These are phyloP conservation scores for Marisa cornuarietis DNA, from an alignment of 1,140 invertebrate genomes.

Conservation along the genomic window DNA sequence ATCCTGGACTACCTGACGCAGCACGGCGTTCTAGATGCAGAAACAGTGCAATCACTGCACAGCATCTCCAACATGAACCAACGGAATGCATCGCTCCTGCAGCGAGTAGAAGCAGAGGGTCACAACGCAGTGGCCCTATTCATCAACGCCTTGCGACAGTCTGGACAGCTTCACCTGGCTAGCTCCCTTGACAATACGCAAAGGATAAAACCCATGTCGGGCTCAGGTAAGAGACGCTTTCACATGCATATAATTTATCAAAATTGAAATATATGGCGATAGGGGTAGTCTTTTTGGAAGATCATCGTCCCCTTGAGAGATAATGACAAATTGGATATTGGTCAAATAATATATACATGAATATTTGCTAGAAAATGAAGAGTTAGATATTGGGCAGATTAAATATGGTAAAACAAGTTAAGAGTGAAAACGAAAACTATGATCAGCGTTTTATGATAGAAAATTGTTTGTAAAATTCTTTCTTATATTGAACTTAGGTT, in stretches of 20 bases:
- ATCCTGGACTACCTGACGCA: slow-evolving; percentile 61
- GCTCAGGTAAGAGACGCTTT: slow-evolving; percentile 43
- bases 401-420: no score
- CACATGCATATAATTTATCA: neutral
- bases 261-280: no score
- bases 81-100: slow-evolving; percentile 53
- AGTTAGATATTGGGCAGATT: no score
- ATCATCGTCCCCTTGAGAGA: no score
- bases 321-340: no score
- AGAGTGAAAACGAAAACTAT: no score
- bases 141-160: slow-evolving; percentile 62
- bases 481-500: no score
- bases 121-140: slow-evolving; percentile 55
- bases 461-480: no score
- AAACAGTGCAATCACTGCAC: slow-evolving; percentile 39
- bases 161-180: slow-evolving; percentile 60
- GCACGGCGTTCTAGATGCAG: slow-evolving; percentile 56
- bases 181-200: slow-evolving; percentile 54
- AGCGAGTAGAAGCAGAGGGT: slow-evolving; percentile 51
- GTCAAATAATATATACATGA: no score
- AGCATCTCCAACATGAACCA: slow-evolving; percentile 42
- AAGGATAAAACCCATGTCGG: slow-evolving; percentile 59
- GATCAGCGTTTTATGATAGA: no score
- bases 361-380: no score
- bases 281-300: no score